Evolutionary conservation across 1,140 invertebrate species (phyloP).

Genomic region (Battus philenor): DNA sequence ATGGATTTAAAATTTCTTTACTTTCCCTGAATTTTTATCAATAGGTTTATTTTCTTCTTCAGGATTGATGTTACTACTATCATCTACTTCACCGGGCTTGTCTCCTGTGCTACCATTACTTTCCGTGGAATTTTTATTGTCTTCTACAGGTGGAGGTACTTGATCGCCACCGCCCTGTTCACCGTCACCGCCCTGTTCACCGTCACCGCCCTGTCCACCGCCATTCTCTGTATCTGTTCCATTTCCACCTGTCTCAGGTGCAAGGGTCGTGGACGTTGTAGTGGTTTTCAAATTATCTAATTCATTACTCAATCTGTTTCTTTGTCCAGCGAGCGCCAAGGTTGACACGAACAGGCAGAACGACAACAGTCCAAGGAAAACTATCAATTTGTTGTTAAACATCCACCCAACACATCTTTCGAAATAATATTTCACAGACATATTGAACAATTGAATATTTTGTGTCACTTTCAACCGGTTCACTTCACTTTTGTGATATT

Average conservation of each 20-base stretch:
- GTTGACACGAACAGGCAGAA: slow-evolving; percentile 60
- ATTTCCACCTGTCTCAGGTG: not conserved
- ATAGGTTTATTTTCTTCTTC: no score
- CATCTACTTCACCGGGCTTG: no score
- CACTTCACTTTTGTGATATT: not conserved
- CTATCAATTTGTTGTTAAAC: slow-evolving; percentile 61
- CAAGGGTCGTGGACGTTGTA: slow-evolving; percentile 11
- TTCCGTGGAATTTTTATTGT: no score
- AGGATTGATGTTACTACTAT: no score
- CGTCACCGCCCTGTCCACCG: no score
- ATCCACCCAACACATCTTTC: slow-evolving; percentile 45
- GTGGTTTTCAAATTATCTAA: slow-evolving; percentile 27
- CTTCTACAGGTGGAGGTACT: no score
- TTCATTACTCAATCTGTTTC: slow-evolving; percentile 33
- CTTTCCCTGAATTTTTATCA: no score
- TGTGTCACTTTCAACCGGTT: slow-evolving; percentile 1
- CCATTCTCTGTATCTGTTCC: no score
- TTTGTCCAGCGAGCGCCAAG: slow-evolving; percentile 45
- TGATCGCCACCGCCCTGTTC: not conserved
- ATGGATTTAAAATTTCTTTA: no score
- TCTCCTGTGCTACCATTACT: no score
- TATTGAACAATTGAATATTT: no score
- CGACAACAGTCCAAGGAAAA: slow-evolving; percentile 48
- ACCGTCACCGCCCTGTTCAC: not conserved
- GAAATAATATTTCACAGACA: slow-evolving; percentile 50